phyloP scores from a whole-genome alignment of 2,113 vertebrate genomes.

The Indicator maculatus region DNA sequence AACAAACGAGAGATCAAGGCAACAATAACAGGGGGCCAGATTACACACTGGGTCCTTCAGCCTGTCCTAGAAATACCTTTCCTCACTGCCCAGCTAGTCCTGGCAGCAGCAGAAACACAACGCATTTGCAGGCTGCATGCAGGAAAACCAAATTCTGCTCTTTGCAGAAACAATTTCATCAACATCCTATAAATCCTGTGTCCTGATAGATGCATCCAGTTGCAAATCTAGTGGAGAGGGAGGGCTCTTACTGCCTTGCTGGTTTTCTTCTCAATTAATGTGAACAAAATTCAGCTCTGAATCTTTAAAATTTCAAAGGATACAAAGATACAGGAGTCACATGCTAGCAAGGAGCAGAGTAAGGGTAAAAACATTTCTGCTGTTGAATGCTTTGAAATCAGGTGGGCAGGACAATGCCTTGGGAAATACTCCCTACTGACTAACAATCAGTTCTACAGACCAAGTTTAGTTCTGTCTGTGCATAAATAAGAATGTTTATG shows the following conservation, averaged over 20 bases:
- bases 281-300: background rate
- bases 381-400: background rate
- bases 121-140: accelerated
- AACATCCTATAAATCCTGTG: background rate
- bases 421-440: background rate
- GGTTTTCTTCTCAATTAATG: background rate
- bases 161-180: background rate
- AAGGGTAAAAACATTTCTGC: background rate
- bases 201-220: background rate
- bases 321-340: background rate
- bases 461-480: background rate
- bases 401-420: background rate
- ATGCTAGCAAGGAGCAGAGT: background rate
- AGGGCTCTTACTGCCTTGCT: background rate
- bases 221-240: background rate
- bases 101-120: background rate
- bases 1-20: background rate
- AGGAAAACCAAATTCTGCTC: background rate
- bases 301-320: background rate
- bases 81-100: background rate
- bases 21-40: background rate
- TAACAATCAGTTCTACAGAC: background rate
- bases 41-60: background rate
- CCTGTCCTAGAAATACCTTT: slow-evolving; percentile 4
- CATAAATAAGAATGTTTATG: background rate